A percentile compares a stretch with the other conserved stretches of the same genome.
Conservation (phyloP, 1,140 invertebrate species). For the Trypoxylus dichotomus region DNA sequence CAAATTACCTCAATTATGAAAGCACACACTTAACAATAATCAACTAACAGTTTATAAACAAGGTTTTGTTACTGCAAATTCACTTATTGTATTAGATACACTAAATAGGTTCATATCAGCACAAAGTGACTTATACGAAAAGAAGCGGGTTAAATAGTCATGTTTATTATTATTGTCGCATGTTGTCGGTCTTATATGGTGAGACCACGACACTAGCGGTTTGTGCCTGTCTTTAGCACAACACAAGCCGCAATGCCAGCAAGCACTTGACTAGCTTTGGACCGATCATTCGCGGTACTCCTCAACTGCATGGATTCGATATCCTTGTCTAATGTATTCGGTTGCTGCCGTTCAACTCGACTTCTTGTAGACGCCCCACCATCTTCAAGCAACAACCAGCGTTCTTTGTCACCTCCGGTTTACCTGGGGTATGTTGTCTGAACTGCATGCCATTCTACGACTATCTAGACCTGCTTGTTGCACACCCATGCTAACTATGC, state of each 20-base stretch:
- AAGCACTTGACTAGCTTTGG: conserved; percentile 31
- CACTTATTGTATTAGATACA: neutral
- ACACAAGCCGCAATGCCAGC: conserved; percentile 27
- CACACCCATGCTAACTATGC: conserved; percentile 35
- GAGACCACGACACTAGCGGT: conserved; percentile 5
- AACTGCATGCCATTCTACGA: conserved; percentile 34
- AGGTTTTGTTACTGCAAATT: neutral
- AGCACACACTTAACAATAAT: neutral
- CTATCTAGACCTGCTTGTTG: conserved; percentile 33
- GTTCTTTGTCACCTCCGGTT: conserved; percentile 35
- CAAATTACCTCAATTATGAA: neutral
- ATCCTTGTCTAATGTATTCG: conserved; percentile 24
- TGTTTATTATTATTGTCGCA: neutral
- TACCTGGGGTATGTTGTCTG: conserved; percentile 35
- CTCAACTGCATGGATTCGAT: conserved; percentile 26
- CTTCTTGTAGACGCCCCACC: conserved; percentile 27
- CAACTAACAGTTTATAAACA: neutral
- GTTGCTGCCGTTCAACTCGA: neutral
- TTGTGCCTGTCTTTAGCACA: neutral
- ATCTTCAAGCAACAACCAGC: conserved; percentile 21
- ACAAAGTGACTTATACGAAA: neutral
- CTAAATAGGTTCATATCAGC: neutral
- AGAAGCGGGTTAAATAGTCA: neutral
- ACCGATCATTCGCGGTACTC: conserved; percentile 28
- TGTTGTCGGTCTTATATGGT: neutral